Conservation (phyloP, 1,140 invertebrate genomes). For the Uloborus diversus region DNA sequence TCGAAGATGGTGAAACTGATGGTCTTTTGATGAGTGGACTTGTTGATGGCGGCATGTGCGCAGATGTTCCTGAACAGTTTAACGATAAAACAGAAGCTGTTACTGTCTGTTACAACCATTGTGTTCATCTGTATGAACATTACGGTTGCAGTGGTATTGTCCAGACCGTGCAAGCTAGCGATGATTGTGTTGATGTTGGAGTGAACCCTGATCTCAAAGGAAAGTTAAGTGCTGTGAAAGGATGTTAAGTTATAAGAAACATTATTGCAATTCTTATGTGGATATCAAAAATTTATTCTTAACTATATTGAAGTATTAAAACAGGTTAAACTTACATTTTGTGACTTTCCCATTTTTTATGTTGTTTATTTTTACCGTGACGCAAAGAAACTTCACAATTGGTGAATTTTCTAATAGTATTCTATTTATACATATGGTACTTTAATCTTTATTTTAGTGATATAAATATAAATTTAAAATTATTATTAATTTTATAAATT, state of each 20-base stretch:
- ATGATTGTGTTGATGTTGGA: conserved; percentile 13
- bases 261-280: background rate
- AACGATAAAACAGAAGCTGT: conserved; percentile 44
- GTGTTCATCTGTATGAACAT: conserved; percentile 42
- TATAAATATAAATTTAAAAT: no score
- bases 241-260: conserved; percentile 4
- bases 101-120: conserved; percentile 35
- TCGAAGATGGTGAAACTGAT: background rate
- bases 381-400: background rate
- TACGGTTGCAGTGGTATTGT: conserved; percentile 11
- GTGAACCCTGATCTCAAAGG: background rate
- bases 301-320: background rate
- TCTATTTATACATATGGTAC: no score
- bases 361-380: background rate
- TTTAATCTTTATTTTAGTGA: no score
- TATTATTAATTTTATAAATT: no score
- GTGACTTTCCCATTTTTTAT: no score
- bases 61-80: conserved; percentile 30
- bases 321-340: background rate
- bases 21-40: conserved; percentile 1
- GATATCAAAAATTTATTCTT: background rate
- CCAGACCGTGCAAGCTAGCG: conserved; percentile 21
- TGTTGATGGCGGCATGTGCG: conserved; percentile 46
- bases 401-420: no score
- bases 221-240: conserved; percentile 35